A percentile compares a stretch with the other conserved stretches of the same genome.
These are phyloP conservation scores for Amblyraja radiata DNA, from an alignment of 2,797 vertebrate genomes.

Conservation along the genomic window DNA sequence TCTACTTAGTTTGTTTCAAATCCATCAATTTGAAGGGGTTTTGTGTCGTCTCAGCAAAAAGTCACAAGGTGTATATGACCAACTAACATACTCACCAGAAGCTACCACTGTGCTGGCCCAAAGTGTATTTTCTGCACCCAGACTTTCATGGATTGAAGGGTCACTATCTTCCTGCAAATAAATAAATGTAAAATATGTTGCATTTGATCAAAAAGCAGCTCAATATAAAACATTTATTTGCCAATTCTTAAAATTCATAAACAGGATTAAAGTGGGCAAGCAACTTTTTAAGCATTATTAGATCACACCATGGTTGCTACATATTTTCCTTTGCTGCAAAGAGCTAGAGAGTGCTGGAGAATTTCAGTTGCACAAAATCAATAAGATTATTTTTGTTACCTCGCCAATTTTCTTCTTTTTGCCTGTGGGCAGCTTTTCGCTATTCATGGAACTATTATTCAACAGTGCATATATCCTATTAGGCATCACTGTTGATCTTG, in stretches of 20 bases:
- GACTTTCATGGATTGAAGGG: conserved; percentile 83
- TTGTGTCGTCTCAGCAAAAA: too few species aligned
- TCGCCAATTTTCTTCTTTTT: neutral
- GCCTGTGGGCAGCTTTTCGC: neutral
- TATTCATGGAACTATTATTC: neutral
- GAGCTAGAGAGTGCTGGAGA: neutral
- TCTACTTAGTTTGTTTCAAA: neutral
- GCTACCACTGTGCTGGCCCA: conserved; percentile 96
- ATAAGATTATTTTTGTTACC: neutral
- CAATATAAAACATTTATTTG: neutral
- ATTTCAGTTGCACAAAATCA: neutral
- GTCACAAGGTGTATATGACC: neutral
- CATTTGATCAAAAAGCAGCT: neutral
- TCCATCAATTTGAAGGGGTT: neutral
- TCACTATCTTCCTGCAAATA: conserved; percentile 79
- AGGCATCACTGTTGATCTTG: neutral
- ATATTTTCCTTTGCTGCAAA: neutral
- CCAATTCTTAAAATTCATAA: neutral
- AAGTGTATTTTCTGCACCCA: conserved; percentile 88
- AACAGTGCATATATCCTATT: neutral
- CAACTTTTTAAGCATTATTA: neutral
- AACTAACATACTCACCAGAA: conserved; percentile 66
- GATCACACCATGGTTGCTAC: neutral
- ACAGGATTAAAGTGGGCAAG: neutral
- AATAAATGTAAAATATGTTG: conserved; percentile 30